Evolutionary conservation across 2,888 invertebrate species (phyloP), one percentile per base, ranked within the genome.

Genomic region (Camptogramma bilineatum): DNA sequence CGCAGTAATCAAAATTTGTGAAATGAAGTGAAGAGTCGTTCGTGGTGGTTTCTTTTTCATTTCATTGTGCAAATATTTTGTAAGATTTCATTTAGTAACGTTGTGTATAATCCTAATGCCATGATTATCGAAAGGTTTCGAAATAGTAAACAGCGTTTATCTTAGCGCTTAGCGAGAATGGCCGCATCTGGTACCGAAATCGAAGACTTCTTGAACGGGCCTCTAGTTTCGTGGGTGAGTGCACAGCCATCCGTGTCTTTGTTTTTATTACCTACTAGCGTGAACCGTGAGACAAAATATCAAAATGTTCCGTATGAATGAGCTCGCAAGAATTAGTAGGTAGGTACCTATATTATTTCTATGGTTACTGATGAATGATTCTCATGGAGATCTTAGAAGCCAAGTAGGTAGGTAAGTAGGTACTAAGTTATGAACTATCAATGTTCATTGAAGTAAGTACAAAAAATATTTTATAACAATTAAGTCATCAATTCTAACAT

Each of bases 221-320:
- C 97, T 81, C 94, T 97, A 75, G 96, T 97, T 79, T 96, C 96
- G 87, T 97, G 97, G 97, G 97, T 97, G 94, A 95, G 95, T 94
- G 88, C 86, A 87, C 87, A 90, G 80, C 81, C 77, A 86, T 86
- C 83, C 79, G 80, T 85, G 80, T 81, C 82, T 79, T 73, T 78
- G 80, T 81, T 84, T 84, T 84, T 86, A 81, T 81, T 78, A 78
- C 77, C 81, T 78, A 78, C 77, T 76, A 73, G 77, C 78, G 80
- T 83, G 81, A 73, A 82, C 81, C 85, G 85, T 87, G 85, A 84
- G 84, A 85, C 83, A 79, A 83, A 84, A 79, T 82, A 79, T 78
- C 71, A 62, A 75, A 69, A 73, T 77, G 83, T 89, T 87, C 82
- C 84, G 82, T 81, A 71, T 83, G 79, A 87, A 80, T 83, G 84